These are phyloP conservation scores for Eupeodes luniger DNA, from an alignment of 2,888 invertebrate species.

Conservation along the genomic window DNA sequence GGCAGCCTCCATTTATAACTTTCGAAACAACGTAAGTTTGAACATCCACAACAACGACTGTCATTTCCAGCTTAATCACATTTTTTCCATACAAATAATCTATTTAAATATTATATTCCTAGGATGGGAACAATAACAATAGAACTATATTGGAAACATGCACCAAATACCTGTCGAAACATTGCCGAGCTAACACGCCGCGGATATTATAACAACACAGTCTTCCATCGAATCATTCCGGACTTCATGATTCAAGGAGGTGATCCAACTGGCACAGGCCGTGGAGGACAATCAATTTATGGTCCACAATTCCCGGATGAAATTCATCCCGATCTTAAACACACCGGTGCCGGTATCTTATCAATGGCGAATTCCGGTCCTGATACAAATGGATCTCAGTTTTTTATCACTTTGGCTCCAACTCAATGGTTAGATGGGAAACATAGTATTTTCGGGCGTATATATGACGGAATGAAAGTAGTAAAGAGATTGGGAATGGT, in stretches of 20 bases:
- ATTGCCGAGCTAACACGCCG: slow-evolving; percentile 97
- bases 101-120: slow-evolving; percentile 28
- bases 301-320: slow-evolving; percentile 98
- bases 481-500: slow-evolving; percentile 96
- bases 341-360: slow-evolving; percentile 95
- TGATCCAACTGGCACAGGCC: slow-evolving; percentile 98
- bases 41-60: too few species aligned
- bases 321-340: slow-evolving; percentile 96
- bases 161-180: slow-evolving; percentile 98
- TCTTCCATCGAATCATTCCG: slow-evolving; percentile 97
- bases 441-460: slow-evolving; percentile 97
- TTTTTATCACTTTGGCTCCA: slow-evolving; percentile 98
- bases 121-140: slow-evolving; percentile 97
- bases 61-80: not conserved
- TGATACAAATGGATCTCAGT: slow-evolving; percentile 98
- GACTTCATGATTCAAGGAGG: slow-evolving; percentile 98
- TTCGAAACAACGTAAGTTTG: slow-evolving; percentile 92
- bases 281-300: slow-evolving; percentile 98
- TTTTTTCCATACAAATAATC: not conserved
- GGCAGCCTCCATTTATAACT: slow-evolving; percentile 93
- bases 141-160: slow-evolving; percentile 99
- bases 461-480: slow-evolving; percentile 94
- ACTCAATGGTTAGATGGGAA: slow-evolving; percentile 99
- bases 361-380: slow-evolving; percentile 99
- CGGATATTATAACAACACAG: slow-evolving; percentile 98